Conservation (phyloP, 2,797 vertebrate genomes). For the Danionella dracula region DNA sequence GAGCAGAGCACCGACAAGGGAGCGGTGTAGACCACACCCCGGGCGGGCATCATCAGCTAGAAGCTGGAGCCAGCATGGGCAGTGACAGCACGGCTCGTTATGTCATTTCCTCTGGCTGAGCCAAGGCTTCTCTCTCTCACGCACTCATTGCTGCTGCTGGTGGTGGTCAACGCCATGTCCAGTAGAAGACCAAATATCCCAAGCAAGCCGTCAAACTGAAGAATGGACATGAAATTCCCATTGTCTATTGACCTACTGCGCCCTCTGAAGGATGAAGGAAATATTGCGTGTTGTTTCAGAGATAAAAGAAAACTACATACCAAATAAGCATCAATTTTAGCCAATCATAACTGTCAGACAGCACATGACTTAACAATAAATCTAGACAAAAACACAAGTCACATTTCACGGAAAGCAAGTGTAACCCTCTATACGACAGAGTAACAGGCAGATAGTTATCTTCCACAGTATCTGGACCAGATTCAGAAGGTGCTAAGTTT, state of each 20-base stretch:
- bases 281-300: neutral
- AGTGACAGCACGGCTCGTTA: constrained; percentile 3
- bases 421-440: too few species aligned
- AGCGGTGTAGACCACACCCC: constrained; percentile 22
- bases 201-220: neutral
- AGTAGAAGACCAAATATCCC: neutral
- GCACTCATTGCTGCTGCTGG: neutral
- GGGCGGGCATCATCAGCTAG: too few species aligned
- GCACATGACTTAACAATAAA: too few species aligned
- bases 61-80: neutral
- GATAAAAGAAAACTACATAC: neutral
- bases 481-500: too few species aligned
- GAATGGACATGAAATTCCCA: neutral
- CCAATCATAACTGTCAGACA: too few species aligned
- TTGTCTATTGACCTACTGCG: neutral
- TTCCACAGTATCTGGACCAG: too few species aligned
- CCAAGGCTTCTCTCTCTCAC: neutral
- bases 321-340: too few species aligned
- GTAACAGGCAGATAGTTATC: too few species aligned
- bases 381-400: too few species aligned
- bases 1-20: too few species aligned
- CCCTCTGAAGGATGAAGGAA: neutral
- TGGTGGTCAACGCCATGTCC: too few species aligned
- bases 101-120: constrained; percentile 22
- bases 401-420: too few species aligned